phyloP scores from a whole-genome alignment of 2,797 vertebrate genomes.

The Anabacerthia variegaticeps region DNA sequence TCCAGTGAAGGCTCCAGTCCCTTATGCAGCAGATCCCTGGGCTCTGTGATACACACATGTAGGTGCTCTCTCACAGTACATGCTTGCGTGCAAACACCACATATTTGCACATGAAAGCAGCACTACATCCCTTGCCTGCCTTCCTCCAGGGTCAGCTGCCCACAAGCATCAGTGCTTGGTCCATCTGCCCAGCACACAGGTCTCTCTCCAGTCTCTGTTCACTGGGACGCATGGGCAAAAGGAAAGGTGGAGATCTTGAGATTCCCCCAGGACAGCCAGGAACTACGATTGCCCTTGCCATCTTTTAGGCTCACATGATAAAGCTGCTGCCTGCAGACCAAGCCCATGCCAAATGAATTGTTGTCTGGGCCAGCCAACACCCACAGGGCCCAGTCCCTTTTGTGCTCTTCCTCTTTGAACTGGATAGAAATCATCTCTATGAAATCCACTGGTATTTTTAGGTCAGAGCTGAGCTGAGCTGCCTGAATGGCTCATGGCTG shows the following conservation, averaged over 20 bases:
- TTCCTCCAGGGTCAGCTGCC: neutral
- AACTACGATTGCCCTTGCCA: neutral
- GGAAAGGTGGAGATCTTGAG: neutral
- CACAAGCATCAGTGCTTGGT: neutral
- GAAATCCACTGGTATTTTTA: constrained; percentile 43
- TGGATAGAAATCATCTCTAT: neutral
- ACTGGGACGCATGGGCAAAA: neutral
- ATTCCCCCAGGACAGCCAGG: neutral
- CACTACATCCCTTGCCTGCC: neutral
- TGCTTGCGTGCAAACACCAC: neutral
- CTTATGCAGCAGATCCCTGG: neutral
- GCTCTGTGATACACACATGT: accelerated
- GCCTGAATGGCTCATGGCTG: neutral
- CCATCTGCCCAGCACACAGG: neutral
- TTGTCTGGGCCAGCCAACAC: neutral
- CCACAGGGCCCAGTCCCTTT: constrained; percentile 1
- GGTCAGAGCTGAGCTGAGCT: neutral
- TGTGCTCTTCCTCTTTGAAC: constrained; percentile 17
- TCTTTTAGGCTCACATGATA: neutral
- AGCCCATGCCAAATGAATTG: neutral
- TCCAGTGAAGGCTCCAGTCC: neutral
- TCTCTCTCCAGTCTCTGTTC: neutral
- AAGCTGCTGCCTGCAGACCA: neutral
- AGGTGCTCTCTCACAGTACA: neutral
- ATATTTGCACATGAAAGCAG: neutral